Percentiles rank a stretch among this genome's conserved stretches.
phyloP scores from a whole-genome alignment of 2,113 vertebrate genomes.

The Pterocles burchelli region DNA sequence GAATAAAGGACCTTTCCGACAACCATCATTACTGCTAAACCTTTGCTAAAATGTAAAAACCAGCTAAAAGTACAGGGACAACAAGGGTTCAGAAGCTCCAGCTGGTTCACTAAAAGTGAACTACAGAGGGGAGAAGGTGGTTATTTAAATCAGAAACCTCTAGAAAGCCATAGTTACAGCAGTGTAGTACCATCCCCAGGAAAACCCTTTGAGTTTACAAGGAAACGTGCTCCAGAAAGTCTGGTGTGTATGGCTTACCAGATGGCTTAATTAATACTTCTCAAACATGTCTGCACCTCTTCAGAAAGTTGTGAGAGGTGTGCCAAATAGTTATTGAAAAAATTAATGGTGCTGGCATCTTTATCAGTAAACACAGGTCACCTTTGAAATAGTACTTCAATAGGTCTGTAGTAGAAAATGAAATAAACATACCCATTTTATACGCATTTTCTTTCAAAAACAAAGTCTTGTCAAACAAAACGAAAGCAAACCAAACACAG shows the following conservation, averaged over 20 bases:
- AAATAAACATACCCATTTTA: neutral
- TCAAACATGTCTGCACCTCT: neutral
- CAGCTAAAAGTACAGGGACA: neutral
- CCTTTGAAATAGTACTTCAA: neutral
- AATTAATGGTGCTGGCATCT: neutral
- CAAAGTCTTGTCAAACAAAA: neutral
- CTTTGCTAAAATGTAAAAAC: neutral
- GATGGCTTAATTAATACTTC: slow-evolving; percentile 6
- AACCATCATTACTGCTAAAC: neutral
- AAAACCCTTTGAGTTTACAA: neutral
- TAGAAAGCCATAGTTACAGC: neutral
- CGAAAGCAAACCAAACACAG: neutral
- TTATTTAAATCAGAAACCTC: neutral
- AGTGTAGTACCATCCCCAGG: neutral
- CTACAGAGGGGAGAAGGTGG: neutral
- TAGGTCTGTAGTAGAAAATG: neutral
- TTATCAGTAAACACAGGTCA: neutral
- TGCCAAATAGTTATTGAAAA: neutral
- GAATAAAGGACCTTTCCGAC: neutral
- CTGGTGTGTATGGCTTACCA: neutral
- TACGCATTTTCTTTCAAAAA: neutral
- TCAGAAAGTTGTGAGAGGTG: neutral
- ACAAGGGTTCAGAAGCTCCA: neutral
- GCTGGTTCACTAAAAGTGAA: neutral
- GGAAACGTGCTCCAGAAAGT: neutral